Base-by-base conservation (phyloP, 2,797 vertebrate genomes). In the Bovichtus variegatus region DNA sequence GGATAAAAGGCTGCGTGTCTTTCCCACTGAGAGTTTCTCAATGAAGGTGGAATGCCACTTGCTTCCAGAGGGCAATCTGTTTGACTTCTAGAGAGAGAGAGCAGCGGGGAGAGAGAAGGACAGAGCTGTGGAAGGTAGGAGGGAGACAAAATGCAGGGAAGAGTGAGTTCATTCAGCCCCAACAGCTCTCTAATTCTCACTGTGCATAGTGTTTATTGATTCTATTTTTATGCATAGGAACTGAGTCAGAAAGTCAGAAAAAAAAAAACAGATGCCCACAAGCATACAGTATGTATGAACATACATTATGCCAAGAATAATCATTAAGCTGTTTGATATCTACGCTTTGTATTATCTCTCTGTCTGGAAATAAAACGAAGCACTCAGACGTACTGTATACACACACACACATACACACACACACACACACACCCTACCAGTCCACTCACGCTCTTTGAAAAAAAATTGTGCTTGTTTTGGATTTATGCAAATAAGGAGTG, bases 11-110 rank as follows among this genome's bases (percentile, higher is more conserved):
- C 49, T 68, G 74, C 73, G 71, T 77, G 60, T 74, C 50, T 85
- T 80, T 81, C 83, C 87, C 79, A 84, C 76, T 84, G 75, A 89
- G 81, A 86, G 84, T 84, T 89, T 76, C 65, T 92, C 87, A 87
- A 85, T 88, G 62, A 83, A 91, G 74, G 85, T 87, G 85, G 81
- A 86, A 89, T 80, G 85, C 79, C 78, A 89, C 84, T 86, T 66
- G 77, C 82, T 75, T 87, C 78, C 88, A 87, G 74, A 87, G 76
- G 78, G 72, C 72, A 79, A 86, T 78, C 66, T 58, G 53, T 89
- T 74, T 82, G 80, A 87, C 86, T 85, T 76, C 41, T 55, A 46
- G 23, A 68, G 77, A 81, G 68, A 46, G 58, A 70, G 38, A 8
- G 58, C 8, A 34, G 31, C 40, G 60, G 71, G 71, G 63, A 66